Base-by-base conservation (phyloP, 2,113 vertebrate genomes). In the Sylvietta virens region DNA sequence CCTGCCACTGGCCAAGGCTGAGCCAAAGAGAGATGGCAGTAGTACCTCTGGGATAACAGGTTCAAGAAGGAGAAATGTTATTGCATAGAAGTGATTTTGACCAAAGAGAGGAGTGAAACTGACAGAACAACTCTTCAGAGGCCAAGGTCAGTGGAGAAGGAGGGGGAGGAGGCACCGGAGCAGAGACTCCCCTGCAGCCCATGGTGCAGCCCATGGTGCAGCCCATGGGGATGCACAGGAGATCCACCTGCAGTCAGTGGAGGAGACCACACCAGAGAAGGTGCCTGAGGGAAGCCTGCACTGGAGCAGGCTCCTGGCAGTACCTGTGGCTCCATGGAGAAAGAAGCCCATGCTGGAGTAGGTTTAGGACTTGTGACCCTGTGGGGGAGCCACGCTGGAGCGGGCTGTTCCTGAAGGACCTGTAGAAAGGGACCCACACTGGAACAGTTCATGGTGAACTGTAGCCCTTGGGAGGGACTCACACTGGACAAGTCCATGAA, bases 361-460 rank as follows among this genome's bases (percentile, higher is more conserved):
- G 11, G 6, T 37, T 57, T 37, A 50, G 42, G 37, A 72, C 23
- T 20, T 33, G 18, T 23, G 31, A 42, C 39, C 28, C n/a, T 40
- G 6, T 26, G 16, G 30, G 20, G 9, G 40, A 54, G 12, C 8
- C 31, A 72, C 0, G 0, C 21, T 35, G 35, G 11, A 64, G 37
- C 0, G 0, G 7, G 11, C 27, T 33, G 12, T 6, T 58, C 33
- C 33, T 39, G 53, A 39, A 81, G 51, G n/a, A 73, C 13, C 26
- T 54, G 17, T 15, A n/a, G 65, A 42, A 71, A 48, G 11, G 30
- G 42, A 64, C 30, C 14, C 22, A 37, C 44, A 50, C 0, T 30
- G 53, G 69, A 53, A 60, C 7, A 74, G 33, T 15, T 60, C 9
- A 18, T 15, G 23, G 60, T 39, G 28, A 53, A 39, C 28, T 45